Evolutionary conservation across 2,888 invertebrate genomes (phyloP).

Genomic region (Diogma glabrata): DNA sequence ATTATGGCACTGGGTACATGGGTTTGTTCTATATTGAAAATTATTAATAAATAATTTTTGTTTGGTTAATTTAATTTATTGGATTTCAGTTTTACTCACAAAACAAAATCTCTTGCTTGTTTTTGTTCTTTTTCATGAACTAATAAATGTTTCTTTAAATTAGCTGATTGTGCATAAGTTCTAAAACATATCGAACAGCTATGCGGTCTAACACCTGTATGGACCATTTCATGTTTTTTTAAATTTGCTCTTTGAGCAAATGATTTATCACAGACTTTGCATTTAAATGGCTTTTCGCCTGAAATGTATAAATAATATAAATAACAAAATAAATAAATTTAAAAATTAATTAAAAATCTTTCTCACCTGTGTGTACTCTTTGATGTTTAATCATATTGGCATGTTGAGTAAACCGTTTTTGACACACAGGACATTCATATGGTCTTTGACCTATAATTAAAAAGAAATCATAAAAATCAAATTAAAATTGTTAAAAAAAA

Average conservation of each 20-base stretch:
- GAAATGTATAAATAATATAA: no score
- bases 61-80: no score
- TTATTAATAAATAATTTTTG: not conserved
- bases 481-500: no score
- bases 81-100: constrained; percentile 10
- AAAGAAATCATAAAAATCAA: no score
- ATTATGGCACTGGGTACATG: constrained; percentile 8
- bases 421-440: constrained; percentile 15
- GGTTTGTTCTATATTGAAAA: not conserved
- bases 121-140: constrained; percentile 15
- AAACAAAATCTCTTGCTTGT: constrained; percentile 8
- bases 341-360: no score
- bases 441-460: constrained; percentile 15
- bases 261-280: constrained; percentile 15
- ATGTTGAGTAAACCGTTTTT: constrained; percentile 16
- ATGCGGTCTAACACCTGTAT: constrained; percentile 13
- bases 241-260: constrained; percentile 18
- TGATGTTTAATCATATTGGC: constrained; percentile 17
- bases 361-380: constrained; percentile 15
- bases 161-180: constrained; percentile 16
- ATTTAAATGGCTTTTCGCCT: constrained; percentile 17
- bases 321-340: not conserved
- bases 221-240: constrained; percentile 18
- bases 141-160: constrained; percentile 17
- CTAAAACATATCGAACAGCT: constrained; percentile 16